These are phyloP conservation scores for Triplophysa dalaica DNA, from an alignment of 2,113 vertebrate genomes.

Conservation along the genomic window DNA sequence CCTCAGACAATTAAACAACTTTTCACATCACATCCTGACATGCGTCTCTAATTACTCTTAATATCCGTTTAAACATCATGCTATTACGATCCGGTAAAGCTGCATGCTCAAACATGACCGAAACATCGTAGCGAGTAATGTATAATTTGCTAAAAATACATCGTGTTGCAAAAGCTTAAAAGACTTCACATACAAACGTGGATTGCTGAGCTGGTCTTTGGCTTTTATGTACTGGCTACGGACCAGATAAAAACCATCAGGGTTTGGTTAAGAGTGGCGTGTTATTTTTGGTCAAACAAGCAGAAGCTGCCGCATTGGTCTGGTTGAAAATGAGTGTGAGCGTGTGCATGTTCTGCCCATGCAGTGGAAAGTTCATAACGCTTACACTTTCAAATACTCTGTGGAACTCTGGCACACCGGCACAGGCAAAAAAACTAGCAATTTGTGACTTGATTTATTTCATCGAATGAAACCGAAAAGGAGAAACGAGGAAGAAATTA, in stretches of 20 bases:
- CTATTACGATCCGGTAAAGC: not conserved
- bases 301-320: conserved; percentile 43
- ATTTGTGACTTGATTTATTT: conserved; percentile 48
- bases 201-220: not conserved
- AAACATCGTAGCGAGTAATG: not conserved
- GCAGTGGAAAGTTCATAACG: conserved; percentile 59
- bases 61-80: not conserved
- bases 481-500: not conserved
- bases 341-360: conserved; percentile 54
- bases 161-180: not conserved
- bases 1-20: conserved; percentile 33
- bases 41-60: conserved; percentile 16
- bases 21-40: not conserved
- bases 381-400: conserved; percentile 37
- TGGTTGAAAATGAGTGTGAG: conserved; percentile 45
- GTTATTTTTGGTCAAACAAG: conserved; percentile 58
- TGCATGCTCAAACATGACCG: not conserved
- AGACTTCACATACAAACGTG: not conserved
- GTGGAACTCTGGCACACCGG: conserved; percentile 53
- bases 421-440: conserved; percentile 42
- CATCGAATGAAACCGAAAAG: conserved; percentile 13
- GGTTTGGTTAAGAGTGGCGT: conserved; percentile 41
- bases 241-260: conserved; percentile 41
- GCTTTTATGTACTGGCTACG: not conserved
- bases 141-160: not conserved